A percentile compares a stretch with the other conserved stretches of the same genome.
phyloP scores from a whole-genome alignment of 2,113 vertebrate species.

The Lampris megalopsis region DNA sequence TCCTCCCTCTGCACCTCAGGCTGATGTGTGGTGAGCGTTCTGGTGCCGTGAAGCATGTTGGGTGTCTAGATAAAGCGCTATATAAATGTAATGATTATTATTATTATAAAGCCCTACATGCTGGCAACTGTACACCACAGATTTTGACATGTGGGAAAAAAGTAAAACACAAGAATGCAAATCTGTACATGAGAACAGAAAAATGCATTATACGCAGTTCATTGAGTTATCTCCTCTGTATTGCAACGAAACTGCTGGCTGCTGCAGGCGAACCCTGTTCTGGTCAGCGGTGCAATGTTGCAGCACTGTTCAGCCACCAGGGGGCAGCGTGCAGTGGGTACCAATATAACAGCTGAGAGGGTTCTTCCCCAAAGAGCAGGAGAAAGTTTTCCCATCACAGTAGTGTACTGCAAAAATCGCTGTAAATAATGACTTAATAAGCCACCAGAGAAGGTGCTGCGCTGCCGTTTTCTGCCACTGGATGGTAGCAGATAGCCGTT shows the following conservation, averaged over 20 bases:
- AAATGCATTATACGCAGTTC: neutral
- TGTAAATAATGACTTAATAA: neutral
- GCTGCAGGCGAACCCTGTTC: too few species aligned
- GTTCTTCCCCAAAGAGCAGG: neutral
- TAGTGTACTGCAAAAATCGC: neutral
- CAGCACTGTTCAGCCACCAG: neutral
- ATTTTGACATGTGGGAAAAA: constrained; percentile 20
- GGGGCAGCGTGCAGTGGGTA: neutral
- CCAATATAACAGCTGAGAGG: neutral
- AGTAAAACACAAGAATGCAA: neutral
- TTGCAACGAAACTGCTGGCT: neutral
- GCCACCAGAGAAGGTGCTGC: neutral
- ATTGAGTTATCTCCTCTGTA: neutral
- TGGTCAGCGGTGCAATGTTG: neutral
- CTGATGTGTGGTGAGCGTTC: too few species aligned
- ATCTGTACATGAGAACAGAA: neutral
- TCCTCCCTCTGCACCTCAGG: too few species aligned
- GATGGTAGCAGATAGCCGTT: constrained; percentile 29
- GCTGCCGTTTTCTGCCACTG: constrained; percentile 21
- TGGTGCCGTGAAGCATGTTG: neutral
- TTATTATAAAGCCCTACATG: constrained; percentile 21
- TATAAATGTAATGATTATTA: too few species aligned
- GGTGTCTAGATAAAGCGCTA: too few species aligned
- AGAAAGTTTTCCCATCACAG: neutral
- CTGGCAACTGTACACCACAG: constrained; percentile 36